Evolutionary conservation across 2,797 vertebrate species (phyloP), one percentile per base, ranked within the genome.

Genomic region (Hipposideros larvatus): DNA sequence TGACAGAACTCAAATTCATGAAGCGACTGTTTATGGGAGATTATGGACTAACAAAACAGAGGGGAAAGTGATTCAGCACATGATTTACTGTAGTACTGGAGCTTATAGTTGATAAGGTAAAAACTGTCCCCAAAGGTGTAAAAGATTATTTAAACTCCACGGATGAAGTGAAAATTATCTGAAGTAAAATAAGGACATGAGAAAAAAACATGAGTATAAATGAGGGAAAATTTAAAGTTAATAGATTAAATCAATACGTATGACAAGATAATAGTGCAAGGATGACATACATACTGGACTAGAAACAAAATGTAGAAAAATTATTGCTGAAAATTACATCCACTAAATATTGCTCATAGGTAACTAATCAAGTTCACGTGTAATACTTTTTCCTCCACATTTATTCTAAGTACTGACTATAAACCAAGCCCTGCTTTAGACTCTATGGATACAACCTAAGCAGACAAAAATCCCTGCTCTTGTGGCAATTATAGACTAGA

Each of bases 281-380:
- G n/a, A 37, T 26, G 43, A 78, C 43, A 46, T 22, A 78, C 43
- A 46, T 22, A 71, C 16, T 55, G 31, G 51, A 77, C 24, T 41
- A 77, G 41, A 91, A 91, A 95, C 11, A 95, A 75, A 91, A 90
- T 79, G 68, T 82, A 77, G 51, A 92, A 92, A 71, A 82, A 65
- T 21, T 10, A 63, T 5, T 48, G 37, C 51, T 78, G 34, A 53
- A 84, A 80, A 88, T 71, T 34, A 3, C 14, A 18, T 79, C 65
- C 84, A 41, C 31, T 70, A 15, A 63, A 21, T 51, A 74, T 5
- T 46, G 71, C 21, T 66, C 18, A 55, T 2, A 61, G 46, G 37
- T 34, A 57, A 79, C 46, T 46, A 57, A 51, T 51, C 43, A 53
- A 74, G 19, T 34, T 61, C 22, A 24, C 51, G 18, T 21, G 16